Evolutionary conservation across 2,797 vertebrate genomes (phyloP), one percentile per base, ranked within the genome.

Genomic region (Linurgus olivaceus): DNA sequence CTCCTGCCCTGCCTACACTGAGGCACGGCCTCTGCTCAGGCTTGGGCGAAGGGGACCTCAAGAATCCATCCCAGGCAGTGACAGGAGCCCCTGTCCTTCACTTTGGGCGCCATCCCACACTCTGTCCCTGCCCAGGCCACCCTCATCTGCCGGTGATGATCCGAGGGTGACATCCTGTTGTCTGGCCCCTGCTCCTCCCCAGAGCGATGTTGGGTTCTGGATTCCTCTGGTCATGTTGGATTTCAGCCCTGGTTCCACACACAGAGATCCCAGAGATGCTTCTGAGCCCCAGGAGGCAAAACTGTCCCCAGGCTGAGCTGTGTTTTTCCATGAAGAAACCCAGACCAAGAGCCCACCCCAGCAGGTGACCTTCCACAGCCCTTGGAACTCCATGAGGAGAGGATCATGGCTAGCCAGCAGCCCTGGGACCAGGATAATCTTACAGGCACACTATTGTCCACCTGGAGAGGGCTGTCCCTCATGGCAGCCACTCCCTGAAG

Each of bases 141-240:
- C 33, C 19, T 85, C n/a, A 31, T 24, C 14, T 13, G 13, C 17
- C 0, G 0, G 2, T n/a, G 71, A 12, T 58, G 54, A 37, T 28
- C 45, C 1, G 1, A 59, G n/a, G 48, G 31, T 66, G 68, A 14
- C 28, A 31, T 47, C 45, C 47, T 47, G 11, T 29, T 40, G 17
- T 26, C 45, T 0, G 0, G 21, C 10, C 48, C 40, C 28, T 47
- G 37, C 70, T 83, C 40, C 61, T 90, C 3, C 7, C 29, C 51
- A 25, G 35, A 42, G 13, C 0, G 0, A 42, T 0, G 0, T 0
- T 28, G 50, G 26, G 10, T 74, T 59, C 48, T 65, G 85, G 63
- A 88, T 90, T 79, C 58, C n/a, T 66, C 45, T 58, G 45, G 15
- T 66, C 21, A 18, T 0, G 0, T 13, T 45, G 50, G 68, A 65